phyloP scores from a whole-genome alignment of 2,113 vertebrate species.

The Microcebus jonahi region DNA sequence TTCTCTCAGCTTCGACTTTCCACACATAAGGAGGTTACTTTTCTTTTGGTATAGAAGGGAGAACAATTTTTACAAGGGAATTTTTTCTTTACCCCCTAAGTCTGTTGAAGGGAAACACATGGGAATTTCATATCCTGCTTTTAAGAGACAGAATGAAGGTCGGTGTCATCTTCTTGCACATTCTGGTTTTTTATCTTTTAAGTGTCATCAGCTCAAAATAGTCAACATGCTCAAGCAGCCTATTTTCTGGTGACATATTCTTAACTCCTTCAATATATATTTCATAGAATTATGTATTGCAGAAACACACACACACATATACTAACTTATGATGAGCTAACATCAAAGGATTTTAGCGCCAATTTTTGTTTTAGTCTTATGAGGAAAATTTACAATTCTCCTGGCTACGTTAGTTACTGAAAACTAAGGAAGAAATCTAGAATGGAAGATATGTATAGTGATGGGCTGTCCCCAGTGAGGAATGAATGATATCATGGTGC shows the following conservation, averaged over 20 bases:
- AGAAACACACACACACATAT: not conserved
- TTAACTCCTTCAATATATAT: not conserved
- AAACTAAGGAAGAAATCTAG: not conserved
- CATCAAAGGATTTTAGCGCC: not conserved
- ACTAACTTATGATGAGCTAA: not conserved
- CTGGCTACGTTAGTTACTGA: not conserved
- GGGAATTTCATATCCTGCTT: not conserved
- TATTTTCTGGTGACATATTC: not conserved
- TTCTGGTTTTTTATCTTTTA: not conserved
- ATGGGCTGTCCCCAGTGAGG: not conserved
- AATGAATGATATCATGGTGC: not conserved
- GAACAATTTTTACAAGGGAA: not conserved
- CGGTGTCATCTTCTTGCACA: not conserved
- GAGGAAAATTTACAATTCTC: not conserved
- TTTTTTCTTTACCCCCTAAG: too few species aligned
- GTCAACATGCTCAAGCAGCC: not conserved
- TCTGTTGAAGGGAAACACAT: too few species aligned
- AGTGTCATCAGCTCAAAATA: not conserved
- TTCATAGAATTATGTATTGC: not conserved
- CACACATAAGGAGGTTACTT: not conserved
- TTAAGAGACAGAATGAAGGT: not conserved
- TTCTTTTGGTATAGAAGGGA: not conserved
- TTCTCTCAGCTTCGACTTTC: not conserved
- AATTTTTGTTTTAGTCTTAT: not conserved
- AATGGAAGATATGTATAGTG: rapidly evolving